Evolutionary conservation across 2,113 vertebrate genomes (phyloP).

Genomic region (Corythornis vintsioides): DNA sequence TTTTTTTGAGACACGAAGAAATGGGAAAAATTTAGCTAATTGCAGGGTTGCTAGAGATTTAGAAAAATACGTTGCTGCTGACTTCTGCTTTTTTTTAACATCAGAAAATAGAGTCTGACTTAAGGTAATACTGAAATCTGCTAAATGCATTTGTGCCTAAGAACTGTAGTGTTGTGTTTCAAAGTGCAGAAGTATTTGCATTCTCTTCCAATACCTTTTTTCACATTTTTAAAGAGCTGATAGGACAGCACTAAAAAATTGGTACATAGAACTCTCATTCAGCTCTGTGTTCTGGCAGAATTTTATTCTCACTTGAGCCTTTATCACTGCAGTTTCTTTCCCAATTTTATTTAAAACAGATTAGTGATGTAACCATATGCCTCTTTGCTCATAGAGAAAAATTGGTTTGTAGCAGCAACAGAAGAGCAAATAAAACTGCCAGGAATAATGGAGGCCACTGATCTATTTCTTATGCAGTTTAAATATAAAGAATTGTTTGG

Average conservation of each 20-base stretch:
- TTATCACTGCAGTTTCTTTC: neutral
- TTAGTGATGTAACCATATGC: neutral
- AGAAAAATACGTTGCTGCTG: neutral
- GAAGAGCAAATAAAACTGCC: neutral
- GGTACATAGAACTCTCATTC: neutral
- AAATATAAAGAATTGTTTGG: neutral
- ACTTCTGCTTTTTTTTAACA: neutral
- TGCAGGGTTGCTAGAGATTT: neutral
- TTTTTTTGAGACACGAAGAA: neutral
- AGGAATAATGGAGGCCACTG: neutral
- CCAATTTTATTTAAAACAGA: neutral
- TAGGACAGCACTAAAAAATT: neutral
- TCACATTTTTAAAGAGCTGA: neutral
- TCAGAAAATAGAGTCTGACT: neutral
- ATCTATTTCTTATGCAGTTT: neutral
- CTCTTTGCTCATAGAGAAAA: neutral
- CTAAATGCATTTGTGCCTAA: slow-evolving; percentile 21
- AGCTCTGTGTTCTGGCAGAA: neutral
- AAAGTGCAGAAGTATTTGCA: neutral
- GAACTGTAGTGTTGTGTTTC: neutral
- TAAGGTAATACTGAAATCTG: neutral
- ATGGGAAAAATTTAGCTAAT: neutral
- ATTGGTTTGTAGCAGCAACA: neutral
- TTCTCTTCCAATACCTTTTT: neutral
- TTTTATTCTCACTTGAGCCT: neutral